Evolutionary conservation across 2,797 vertebrate genomes (phyloP).

Genomic region (Simalia tracyae): DNA sequence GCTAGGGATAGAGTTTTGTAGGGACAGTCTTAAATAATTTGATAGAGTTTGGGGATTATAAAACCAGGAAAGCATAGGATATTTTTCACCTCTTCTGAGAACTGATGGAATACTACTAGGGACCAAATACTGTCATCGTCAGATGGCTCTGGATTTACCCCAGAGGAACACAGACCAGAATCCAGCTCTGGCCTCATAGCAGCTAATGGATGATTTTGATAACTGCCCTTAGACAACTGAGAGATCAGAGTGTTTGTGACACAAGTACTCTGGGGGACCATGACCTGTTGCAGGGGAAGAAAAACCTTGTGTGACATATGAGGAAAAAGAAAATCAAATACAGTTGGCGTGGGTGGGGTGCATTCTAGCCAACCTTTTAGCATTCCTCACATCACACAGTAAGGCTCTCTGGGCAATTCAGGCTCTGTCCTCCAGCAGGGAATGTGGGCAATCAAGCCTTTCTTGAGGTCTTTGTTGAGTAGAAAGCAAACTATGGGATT

Average conservation of each 20-base stretch:
- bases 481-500: constrained; percentile 91
- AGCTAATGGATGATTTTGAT: constrained; percentile 4
- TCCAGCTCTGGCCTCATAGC: constrained; percentile 29
- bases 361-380: constrained; percentile 16
- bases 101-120: not conserved
- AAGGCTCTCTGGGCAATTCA: constrained; percentile 88
- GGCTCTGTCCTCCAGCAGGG: constrained; percentile 90
- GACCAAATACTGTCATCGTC: constrained; percentile 9
- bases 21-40: not conserved
- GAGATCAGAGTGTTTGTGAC: constrained; percentile 1
- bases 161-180: constrained; percentile 26
- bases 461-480: constrained; percentile 92
- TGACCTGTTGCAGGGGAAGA: constrained; percentile 17
- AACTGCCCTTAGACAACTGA: constrained; percentile 15
- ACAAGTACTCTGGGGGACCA: constrained; percentile 12
- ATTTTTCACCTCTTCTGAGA: not conserved
- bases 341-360: constrained; percentile 23
- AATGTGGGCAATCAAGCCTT: constrained; percentile 86
- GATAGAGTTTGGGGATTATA: not conserved
- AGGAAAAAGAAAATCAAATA: constrained; percentile 1
- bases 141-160: constrained; percentile 25
- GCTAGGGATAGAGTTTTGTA: not conserved
- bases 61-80: not conserved
- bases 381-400: constrained; percentile 83
- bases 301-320: constrained; percentile 22